phyloP scores from a whole-genome alignment of 2,888 invertebrate genomes.

The Pilophorus perplexus region DNA sequence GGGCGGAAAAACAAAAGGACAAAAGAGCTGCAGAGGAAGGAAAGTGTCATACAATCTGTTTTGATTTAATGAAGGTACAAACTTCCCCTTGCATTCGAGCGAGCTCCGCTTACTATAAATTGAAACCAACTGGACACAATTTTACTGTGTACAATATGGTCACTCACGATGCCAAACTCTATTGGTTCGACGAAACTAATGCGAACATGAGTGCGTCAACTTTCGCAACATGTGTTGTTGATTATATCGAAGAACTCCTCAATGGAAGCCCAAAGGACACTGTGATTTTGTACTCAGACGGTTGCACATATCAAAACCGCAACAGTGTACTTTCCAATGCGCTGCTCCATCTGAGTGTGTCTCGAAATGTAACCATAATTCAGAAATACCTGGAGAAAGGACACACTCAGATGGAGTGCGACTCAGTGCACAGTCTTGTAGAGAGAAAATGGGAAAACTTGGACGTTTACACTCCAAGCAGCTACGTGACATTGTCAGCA shows the following conservation, averaged over 20 bases:
- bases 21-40: conserved; percentile 6
- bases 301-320: conserved; percentile 7
- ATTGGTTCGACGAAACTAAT: conserved; percentile 38
- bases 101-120: not conserved
- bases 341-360: conserved; percentile 8
- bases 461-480: not conserved
- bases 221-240: conserved; percentile 6
- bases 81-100: not conserved
- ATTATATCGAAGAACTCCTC: conserved; percentile 7
- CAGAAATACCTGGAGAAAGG: conserved; percentile 21
- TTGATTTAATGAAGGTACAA: conserved; percentile 21
- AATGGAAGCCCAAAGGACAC: not conserved
- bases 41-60: not conserved
- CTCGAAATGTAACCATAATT: not conserved
- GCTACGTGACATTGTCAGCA: not conserved
- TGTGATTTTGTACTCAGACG: conserved; percentile 10
- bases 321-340: conserved; percentile 6
- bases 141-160: conserved; percentile 29
- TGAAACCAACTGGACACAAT: conserved; percentile 25
- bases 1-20: conserved; percentile 19
- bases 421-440: not conserved
- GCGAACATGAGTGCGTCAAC: conserved; percentile 9
- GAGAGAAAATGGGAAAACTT: not conserved
- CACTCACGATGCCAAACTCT: conserved; percentile 24
- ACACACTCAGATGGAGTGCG: conserved; percentile 5